phyloP scores from a whole-genome alignment of 2,113 vertebrate genomes.

The Asarcornis scutulata region DNA sequence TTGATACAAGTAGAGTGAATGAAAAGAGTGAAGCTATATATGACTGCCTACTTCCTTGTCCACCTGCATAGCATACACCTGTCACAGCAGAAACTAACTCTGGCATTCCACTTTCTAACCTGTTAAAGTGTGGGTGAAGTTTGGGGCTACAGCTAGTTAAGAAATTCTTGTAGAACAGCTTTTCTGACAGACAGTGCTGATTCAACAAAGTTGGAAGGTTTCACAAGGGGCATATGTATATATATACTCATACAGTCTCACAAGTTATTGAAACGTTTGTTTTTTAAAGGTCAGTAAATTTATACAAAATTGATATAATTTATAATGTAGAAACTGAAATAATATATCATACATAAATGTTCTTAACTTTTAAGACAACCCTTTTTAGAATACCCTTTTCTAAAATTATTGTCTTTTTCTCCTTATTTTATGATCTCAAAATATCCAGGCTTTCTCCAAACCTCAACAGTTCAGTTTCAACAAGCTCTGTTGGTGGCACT shows the following conservation, averaged over 20 bases:
- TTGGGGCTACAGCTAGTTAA: not conserved
- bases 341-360: not conserved
- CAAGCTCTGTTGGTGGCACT: not conserved
- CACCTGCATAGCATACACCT: not conserved
- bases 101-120: not conserved
- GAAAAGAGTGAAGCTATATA: not conserved
- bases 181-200: not conserved
- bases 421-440: not conserved
- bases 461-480: not conserved
- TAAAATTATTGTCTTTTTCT: not conserved
- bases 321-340: not conserved
- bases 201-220: not conserved
- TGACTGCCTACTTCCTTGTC: not conserved
- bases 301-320: not conserved
- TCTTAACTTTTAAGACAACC: not conserved
- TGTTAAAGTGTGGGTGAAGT: not conserved
- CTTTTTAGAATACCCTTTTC: not conserved
- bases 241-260: not conserved
- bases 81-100: not conserved
- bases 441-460: not conserved
- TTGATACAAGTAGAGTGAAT: not conserved
- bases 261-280: constrained; percentile 15
- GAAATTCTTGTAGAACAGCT: not conserved
- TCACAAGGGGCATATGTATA: not conserved
- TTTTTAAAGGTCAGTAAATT: constrained; percentile 23